Evolutionary conservation across 2,797 vertebrate species (phyloP).

Genomic region (Stomatorhinus walkeri): DNA sequence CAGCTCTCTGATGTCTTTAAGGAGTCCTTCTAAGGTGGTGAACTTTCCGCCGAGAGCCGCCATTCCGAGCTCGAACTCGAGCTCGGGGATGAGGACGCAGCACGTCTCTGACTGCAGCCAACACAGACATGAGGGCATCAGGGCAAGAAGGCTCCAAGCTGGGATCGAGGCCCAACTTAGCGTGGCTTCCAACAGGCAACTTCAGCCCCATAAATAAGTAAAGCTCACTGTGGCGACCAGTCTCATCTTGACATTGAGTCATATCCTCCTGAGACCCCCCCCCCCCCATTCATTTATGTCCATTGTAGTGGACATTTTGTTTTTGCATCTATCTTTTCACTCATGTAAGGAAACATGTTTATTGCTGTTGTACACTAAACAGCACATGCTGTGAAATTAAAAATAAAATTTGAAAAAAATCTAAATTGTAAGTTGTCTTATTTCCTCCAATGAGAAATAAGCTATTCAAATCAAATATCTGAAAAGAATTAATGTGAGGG

Average conservation of each 20-base stretch:
- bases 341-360: too few species aligned
- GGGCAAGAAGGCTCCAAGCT: not conserved
- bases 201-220: not conserved
- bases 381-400: too few species aligned
- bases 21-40: slow-evolving; percentile 87
- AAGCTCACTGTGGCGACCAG: not conserved
- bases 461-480: not conserved
- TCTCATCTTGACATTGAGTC: not conserved
- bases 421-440: too few species aligned
- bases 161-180: not conserved
- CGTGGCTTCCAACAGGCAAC: not conserved
- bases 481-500: not conserved
- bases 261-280: too few species aligned
- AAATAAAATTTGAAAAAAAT: too few species aligned
- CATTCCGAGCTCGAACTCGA: slow-evolving; percentile 96
- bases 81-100: slow-evolving; percentile 73
- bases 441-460: too few species aligned
- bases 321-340: too few species aligned
- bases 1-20: slow-evolving; percentile 80
- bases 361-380: too few species aligned
- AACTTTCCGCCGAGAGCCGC: slow-evolving; percentile 84
- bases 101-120: slow-evolving; percentile 80
- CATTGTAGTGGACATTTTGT: too few species aligned
- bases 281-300: too few species aligned
- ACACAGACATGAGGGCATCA: not conserved